These are phyloP conservation scores for Troilus luridus DNA, from an alignment of 2,888 invertebrate species.

Conservation along the genomic window DNA sequence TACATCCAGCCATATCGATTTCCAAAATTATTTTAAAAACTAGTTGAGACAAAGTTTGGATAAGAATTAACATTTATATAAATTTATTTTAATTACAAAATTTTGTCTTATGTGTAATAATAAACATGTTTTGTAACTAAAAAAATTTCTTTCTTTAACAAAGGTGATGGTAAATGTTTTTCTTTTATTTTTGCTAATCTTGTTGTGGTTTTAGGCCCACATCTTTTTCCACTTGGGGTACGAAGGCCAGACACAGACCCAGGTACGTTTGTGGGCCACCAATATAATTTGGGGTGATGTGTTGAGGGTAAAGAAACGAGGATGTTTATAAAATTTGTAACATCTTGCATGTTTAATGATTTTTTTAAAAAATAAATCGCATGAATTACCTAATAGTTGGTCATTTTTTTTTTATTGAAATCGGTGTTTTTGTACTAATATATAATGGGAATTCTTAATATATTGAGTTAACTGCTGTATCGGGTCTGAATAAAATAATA, in stretches of 20 bases:
- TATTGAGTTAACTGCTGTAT: neutral
- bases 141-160: neutral
- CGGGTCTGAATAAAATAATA: neutral
- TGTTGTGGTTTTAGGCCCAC: conserved; percentile 40
- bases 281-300: conserved; percentile 9
- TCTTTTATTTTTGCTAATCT: conserved; percentile 11
- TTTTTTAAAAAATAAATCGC: neutral
- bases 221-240: conserved; percentile 21
- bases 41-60: no score
- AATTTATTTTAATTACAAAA: no score
- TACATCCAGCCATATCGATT: no score
- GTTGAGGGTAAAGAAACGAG: neutral
- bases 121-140: neutral
- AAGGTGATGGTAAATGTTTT: conserved; percentile 25
- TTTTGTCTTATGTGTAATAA: neutral
- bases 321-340: neutral
- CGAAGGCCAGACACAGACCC: conserved; percentile 38
- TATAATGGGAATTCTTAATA: neutral
- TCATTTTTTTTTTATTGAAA: neutral
- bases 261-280: conserved; percentile 36
- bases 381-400: neutral
- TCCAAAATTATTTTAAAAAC: no score
- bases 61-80: no score
- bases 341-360: neutral
- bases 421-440: neutral